phyloP scores from a whole-genome alignment of 2,113 vertebrate genomes.

The Malurus cyaneus region DNA sequence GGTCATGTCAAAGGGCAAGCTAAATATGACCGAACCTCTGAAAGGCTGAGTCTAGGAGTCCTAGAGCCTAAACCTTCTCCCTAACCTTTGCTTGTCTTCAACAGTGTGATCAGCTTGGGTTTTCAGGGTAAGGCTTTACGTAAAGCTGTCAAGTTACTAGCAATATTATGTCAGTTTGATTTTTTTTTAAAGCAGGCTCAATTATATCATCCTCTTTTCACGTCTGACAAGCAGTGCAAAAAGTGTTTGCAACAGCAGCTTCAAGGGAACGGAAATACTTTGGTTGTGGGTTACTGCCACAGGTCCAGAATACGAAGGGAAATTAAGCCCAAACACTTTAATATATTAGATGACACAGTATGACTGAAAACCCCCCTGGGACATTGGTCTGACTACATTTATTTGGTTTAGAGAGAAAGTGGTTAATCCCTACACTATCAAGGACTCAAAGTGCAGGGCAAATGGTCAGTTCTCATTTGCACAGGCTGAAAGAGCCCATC shows the following conservation, averaged over 20 bases:
- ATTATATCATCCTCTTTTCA: conserved; percentile 71
- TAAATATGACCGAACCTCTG: conserved; percentile 75
- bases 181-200: conserved; percentile 61
- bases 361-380: neutral
- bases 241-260: neutral
- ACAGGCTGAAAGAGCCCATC: neutral
- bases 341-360: conserved; percentile 3
- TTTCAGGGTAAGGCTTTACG: conserved; percentile 61
- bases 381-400: neutral
- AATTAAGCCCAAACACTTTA: neutral
- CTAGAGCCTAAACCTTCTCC: conserved; percentile 67
- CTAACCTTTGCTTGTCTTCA: conserved; percentile 63
- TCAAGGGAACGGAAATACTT: neutral
- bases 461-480: neutral
- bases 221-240: conserved; percentile 1
- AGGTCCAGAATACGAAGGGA: neutral
- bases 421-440: neutral
- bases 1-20: conserved; percentile 84
- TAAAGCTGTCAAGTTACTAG: conserved; percentile 71
- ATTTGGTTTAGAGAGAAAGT: conserved; percentile 7
- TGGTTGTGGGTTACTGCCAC: neutral
- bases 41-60: conserved; percentile 69
- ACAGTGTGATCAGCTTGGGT: conserved; percentile 55
- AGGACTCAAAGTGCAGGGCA: neutral
- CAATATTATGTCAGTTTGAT: conserved; percentile 72